Percentiles rank a stretch among this genome's conserved stretches.
Evolutionary conservation across 2,888 invertebrate species (phyloP).

Genomic region (Lysandra bellargus): DNA sequence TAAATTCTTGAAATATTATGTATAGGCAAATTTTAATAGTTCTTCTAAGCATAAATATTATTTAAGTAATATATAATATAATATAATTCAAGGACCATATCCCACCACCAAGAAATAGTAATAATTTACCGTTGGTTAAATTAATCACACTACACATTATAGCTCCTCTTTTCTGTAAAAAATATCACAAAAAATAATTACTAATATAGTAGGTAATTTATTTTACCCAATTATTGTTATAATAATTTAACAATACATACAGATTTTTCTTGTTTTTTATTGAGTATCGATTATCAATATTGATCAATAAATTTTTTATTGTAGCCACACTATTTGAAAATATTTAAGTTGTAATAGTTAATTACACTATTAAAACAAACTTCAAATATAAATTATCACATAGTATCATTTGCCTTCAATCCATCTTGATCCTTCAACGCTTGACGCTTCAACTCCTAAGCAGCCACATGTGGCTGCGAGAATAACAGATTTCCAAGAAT

Average conservation of each 20-base stretch:
- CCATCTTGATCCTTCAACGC: no score
- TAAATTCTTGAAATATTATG: neutral
- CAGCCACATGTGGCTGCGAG: no score
- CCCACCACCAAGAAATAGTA: constrained; percentile 56
- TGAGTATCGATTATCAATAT: neutral
- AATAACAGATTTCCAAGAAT: no score
- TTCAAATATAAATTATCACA: no score
- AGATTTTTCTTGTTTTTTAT: neutral
- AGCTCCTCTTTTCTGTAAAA: constrained; percentile 73
- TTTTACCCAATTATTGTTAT: neutral
- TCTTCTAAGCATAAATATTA: neutral
- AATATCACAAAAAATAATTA: constrained; percentile 45
- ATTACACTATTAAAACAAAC: no score
- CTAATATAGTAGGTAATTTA: constrained; percentile 33
- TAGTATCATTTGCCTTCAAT: no score
- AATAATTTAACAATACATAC: neutral
- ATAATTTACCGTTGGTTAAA: constrained; percentile 57
- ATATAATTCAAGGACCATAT: constrained; percentile 3
- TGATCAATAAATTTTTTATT: no score
- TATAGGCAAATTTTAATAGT: neutral
- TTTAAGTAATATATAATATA: constrained; percentile 16
- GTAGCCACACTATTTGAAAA: no score
- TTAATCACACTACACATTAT: constrained; percentile 49
- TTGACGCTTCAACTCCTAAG: no score
- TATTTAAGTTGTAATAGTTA: no score